A percentile compares a stretch with the other conserved stretches of the same genome.
phyloP scores from a whole-genome alignment of 2,113 vertebrate genomes.

The Fregata magnificens region DNA sequence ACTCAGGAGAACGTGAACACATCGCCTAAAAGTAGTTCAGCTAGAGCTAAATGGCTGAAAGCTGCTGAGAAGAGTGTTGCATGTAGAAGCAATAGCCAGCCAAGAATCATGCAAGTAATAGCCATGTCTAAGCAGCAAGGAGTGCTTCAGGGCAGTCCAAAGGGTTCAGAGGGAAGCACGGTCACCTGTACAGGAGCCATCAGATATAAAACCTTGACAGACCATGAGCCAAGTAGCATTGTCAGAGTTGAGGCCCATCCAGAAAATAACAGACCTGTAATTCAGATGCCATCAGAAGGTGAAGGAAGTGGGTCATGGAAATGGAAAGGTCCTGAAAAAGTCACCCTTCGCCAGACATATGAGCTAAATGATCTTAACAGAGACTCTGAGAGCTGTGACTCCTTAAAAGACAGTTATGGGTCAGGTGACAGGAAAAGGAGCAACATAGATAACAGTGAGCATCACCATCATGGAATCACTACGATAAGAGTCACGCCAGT shows the following conservation, averaged over 20 bases:
- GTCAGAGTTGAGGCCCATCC: slow-evolving; percentile 95
- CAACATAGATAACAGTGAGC: slow-evolving; percentile 81
- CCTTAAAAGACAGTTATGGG: slow-evolving; percentile 82
- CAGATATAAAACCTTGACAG: slow-evolving; percentile 84
- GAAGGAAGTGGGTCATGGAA: slow-evolving; percentile 95
- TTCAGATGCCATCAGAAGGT: slow-evolving; percentile 86
- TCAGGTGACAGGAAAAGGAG: slow-evolving; percentile 86
- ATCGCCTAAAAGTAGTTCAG: slow-evolving; percentile 83
- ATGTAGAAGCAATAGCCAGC: slow-evolving; percentile 86
- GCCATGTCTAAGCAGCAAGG: slow-evolving; percentile 98
- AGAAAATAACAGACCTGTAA: slow-evolving; percentile 86
- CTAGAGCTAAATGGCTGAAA: slow-evolving; percentile 91
- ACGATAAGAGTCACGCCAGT: slow-evolving; percentile 94
- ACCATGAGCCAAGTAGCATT: slow-evolving; percentile 88
- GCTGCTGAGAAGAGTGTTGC: slow-evolving; percentile 89
- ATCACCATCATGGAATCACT: slow-evolving; percentile 87
- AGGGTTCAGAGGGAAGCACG: slow-evolving; percentile 82
- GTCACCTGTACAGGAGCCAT: slow-evolving; percentile 86
- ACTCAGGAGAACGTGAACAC: slow-evolving; percentile 84
- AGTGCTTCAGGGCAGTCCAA: slow-evolving; percentile 90
- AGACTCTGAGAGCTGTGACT: slow-evolving; percentile 92
- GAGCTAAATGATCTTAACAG: slow-evolving; percentile 94
- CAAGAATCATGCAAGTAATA: slow-evolving; percentile 94
- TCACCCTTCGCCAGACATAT: slow-evolving; percentile 86
- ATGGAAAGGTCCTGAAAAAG: slow-evolving; percentile 92